These are phyloP conservation scores for Drosophila bunnanda DNA, from an alignment of 2,888 invertebrate species.

Conservation along the genomic window DNA sequence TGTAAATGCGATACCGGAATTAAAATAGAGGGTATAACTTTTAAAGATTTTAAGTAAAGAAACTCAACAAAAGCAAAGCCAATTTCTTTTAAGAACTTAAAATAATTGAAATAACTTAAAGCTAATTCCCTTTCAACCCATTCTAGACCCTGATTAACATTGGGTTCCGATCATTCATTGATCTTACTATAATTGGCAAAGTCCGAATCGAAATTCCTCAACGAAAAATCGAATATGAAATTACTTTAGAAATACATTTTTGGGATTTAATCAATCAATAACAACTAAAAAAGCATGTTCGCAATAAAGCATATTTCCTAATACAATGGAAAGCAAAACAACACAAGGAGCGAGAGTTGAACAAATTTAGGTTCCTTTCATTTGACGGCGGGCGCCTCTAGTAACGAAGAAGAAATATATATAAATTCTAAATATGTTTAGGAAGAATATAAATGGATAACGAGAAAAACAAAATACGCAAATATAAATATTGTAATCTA, in stretches of 20 bases:
- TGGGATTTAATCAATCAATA: constrained; percentile 10
- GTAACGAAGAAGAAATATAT: not conserved
- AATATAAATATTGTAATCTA: constrained; percentile 29
- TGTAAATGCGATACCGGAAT: constrained; percentile 2
- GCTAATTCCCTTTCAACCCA: not conserved
- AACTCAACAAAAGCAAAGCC: not conserved
- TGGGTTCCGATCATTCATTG: constrained; percentile 12
- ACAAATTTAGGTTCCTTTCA: constrained; percentile 17
- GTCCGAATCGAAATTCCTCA: constrained; percentile 42
- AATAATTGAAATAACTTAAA: not conserved
- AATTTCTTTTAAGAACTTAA: not conserved
- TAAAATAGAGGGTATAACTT: constrained; percentile 1
- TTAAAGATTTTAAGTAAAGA: not conserved
- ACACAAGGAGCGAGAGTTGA: constrained; percentile 11
- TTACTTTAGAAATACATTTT: constrained; percentile 26
- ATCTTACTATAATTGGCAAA: constrained; percentile 28
- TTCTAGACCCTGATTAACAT: constrained; percentile 3
- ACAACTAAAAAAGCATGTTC: constrained; percentile 1
- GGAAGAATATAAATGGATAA: not conserved
- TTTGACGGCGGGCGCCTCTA: constrained; percentile 18
- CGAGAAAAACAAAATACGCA: not conserved
- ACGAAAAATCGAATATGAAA: constrained; percentile 29
- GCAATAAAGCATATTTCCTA: constrained; percentile 14
- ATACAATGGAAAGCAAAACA: constrained; percentile 1
- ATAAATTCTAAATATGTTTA: constrained; percentile 10